Conservation (phyloP, 1,140 invertebrate species). For the Bombus breviceps region DNA sequence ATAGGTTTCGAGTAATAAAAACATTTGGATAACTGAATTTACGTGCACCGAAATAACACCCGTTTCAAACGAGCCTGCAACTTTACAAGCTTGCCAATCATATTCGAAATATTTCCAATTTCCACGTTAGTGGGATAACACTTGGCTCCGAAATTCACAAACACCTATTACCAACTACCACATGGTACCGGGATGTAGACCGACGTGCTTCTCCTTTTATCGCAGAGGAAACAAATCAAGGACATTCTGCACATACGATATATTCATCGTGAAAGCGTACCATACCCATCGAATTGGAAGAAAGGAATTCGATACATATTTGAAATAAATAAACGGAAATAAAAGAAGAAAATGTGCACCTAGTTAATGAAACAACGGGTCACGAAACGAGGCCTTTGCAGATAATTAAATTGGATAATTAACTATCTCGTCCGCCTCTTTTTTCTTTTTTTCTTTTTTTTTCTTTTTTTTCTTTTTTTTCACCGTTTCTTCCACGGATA, state of each 20-base stretch:
- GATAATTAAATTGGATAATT: slow-evolving; percentile 47
- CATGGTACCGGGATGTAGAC: no score
- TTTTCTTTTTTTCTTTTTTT: no score
- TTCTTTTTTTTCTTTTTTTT: neutral
- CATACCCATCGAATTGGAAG: neutral
- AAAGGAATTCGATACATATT: neutral
- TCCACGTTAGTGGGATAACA: no score
- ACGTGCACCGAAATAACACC: no score
- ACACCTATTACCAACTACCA: no score
- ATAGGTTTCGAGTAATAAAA: no score
- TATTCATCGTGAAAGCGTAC: neutral
- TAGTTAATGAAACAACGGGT: neutral
- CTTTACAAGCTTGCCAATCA: no score
- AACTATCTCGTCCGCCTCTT: neutral
- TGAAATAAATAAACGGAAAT: neutral
- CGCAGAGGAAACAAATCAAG: neutral
- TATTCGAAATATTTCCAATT: no score
- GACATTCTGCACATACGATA: neutral
- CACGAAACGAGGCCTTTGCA: neutral
- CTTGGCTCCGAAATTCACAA: no score
- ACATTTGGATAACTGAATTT: no score
- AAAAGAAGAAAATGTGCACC: neutral
- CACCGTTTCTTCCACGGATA: slow-evolving; percentile 9
- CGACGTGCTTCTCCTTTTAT: neutral
- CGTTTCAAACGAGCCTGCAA: no score